These are phyloP conservation scores for Scomber colias DNA, from an alignment of 2,113 vertebrate species.

Conservation along the genomic window DNA sequence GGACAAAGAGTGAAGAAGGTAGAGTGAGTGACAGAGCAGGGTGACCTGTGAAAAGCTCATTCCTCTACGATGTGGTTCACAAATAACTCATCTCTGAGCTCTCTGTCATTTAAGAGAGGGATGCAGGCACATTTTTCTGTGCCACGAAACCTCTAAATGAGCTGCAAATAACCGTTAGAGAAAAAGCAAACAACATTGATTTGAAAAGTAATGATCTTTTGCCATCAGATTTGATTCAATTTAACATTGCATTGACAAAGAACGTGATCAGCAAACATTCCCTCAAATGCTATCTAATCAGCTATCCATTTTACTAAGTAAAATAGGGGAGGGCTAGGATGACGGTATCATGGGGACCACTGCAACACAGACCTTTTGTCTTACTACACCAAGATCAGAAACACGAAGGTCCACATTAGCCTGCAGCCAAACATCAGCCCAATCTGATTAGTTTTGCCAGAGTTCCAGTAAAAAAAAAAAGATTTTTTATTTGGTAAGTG, in stretches of 20 bases:
- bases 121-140: constrained; percentile 7
- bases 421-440: no score
- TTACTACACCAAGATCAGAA: no score
- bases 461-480: no score
- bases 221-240: constrained; percentile 33
- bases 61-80: neutral
- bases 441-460: no score
- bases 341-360: no score
- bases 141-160: constrained; percentile 20
- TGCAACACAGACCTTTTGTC: no score
- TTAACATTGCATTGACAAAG: constrained; percentile 14
- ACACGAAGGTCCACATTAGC: no score
- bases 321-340: neutral
- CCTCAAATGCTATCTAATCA: constrained; percentile 10
- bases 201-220: constrained; percentile 31
- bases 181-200: constrained; percentile 6
- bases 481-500: no score
- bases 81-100: constrained; percentile 14
- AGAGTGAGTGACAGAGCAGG: constrained; percentile 20
- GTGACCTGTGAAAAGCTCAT: constrained; percentile 42
- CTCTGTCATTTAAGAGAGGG: neutral
- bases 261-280: constrained; percentile 32
- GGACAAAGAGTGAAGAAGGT: neutral
- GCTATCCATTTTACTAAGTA: constrained; percentile 10
- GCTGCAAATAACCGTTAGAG: constrained; percentile 18